A percentile compares a stretch with the other conserved stretches of the same genome.
Conservation (phyloP, 2,113 vertebrate species). For the Phocoena phocoena region DNA sequence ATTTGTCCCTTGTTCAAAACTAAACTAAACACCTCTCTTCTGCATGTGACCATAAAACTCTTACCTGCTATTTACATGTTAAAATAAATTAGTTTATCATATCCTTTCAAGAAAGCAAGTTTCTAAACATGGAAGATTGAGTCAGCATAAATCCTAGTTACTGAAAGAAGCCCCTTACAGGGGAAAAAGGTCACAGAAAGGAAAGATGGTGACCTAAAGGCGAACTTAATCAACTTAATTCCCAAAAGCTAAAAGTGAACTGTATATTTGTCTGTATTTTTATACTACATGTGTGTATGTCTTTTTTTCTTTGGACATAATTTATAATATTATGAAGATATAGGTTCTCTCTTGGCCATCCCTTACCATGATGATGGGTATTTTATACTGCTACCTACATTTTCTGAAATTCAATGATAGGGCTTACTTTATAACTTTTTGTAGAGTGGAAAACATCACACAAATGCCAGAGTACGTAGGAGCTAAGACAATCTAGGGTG, state of each 20-base stretch:
- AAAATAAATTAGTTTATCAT: background rate
- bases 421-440: background rate
- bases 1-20: background rate
- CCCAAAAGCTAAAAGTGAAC: background rate
- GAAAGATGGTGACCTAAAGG: background rate
- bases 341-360: background rate
- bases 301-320: background rate
- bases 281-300: no score
- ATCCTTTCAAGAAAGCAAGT: background rate
- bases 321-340: background rate
- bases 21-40: conserved; percentile 1
- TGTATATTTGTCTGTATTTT: background rate
- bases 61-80: background rate
- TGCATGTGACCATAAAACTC: background rate
- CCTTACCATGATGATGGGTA: background rate
- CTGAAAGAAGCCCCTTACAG: background rate
- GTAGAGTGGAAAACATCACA: background rate
- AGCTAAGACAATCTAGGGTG: background rate
- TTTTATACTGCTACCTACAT: background rate
- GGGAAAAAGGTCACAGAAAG: background rate
- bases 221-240: background rate
- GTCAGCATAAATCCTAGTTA: background rate
- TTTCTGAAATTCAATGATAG: background rate
- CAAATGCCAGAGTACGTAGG: background rate
- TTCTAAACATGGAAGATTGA: background rate